A percentile compares a stretch with the other conserved stretches of the same genome.
phyloP scores from a whole-genome alignment of 1,140 invertebrate species.

The Danaus plexippus region DNA sequence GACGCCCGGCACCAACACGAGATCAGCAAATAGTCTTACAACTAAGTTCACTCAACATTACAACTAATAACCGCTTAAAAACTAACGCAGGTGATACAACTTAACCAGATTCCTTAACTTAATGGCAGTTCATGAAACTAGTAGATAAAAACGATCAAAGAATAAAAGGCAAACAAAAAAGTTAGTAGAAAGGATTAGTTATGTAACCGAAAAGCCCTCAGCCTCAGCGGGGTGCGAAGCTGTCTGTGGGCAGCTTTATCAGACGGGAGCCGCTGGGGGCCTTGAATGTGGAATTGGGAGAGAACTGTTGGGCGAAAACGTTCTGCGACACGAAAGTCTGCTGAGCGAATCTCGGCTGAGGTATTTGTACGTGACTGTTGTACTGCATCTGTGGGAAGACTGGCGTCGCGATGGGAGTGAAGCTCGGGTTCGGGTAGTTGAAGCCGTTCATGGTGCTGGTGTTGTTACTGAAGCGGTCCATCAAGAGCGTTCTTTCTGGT shows the following conservation, averaged over 20 bases:
- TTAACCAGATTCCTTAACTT: slow-evolving; percentile 57
- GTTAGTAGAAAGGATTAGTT: slow-evolving; percentile 29
- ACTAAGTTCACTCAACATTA: slow-evolving; percentile 55
- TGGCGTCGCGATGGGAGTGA: slow-evolving; percentile 44
- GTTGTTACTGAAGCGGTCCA: slow-evolving; percentile 41
- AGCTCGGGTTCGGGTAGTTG: slow-evolving; percentile 29
- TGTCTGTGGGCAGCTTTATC: slow-evolving; percentile 52
- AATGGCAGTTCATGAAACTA: slow-evolving; percentile 61
- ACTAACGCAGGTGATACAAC: slow-evolving; percentile 55
- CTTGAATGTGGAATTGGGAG: slow-evolving; percentile 41
- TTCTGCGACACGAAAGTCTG: slow-evolving; percentile 34
- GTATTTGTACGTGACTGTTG: slow-evolving; percentile 61
- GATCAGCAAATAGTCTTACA: slow-evolving; percentile 63
- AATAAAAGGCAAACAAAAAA: slow-evolving; percentile 41
- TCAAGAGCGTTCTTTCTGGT: slow-evolving; percentile 30
- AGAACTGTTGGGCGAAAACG: slow-evolving; percentile 30
- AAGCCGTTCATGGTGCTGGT: slow-evolving; percentile 29
- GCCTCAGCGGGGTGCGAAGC: slow-evolving; percentile 41
- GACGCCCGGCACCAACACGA: slow-evolving; percentile 58
- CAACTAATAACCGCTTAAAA: slow-evolving; percentile 57
- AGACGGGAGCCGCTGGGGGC: slow-evolving; percentile 46
- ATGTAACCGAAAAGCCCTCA: slow-evolving; percentile 38
- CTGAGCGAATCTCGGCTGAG: slow-evolving; percentile 46
- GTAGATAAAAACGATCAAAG: slow-evolving; percentile 39
- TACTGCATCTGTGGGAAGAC: slow-evolving; percentile 63